Conservation (phyloP, 2,797 vertebrate species). For the Clarias pachynema region DNA sequence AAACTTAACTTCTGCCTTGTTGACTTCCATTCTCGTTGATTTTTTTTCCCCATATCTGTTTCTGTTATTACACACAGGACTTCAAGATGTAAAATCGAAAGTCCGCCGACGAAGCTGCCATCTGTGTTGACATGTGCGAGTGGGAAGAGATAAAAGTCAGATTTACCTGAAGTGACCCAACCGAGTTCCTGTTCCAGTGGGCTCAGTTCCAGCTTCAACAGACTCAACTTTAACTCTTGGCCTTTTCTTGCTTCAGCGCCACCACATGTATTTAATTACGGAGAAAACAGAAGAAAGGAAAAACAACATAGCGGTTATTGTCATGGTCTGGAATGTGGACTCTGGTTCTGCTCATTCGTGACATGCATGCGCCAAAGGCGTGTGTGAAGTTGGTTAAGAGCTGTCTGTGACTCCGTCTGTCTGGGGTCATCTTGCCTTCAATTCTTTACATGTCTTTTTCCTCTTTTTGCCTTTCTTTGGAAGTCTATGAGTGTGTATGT, state of each 20-base stretch:
- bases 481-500: not conserved
- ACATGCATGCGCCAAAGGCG: conserved; percentile 40
- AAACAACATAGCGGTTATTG: conserved; percentile 44
- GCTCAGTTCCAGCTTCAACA: conserved; percentile 30
- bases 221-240: conserved; percentile 29
- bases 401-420: conserved; percentile 51
- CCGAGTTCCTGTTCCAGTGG: conserved; percentile 43
- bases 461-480: conserved; percentile 15
- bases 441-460: conserved; percentile 37
- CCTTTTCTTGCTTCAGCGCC: conserved; percentile 27
- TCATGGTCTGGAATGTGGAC: conserved; percentile 48
- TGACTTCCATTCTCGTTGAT: not conserved
- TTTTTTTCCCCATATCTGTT: not conserved
- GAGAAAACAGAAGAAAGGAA: conserved; percentile 26
- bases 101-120: not conserved
- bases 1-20: not conserved
- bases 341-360: conserved; percentile 45
- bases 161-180: conserved; percentile 37
- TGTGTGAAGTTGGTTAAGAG: conserved; percentile 49
- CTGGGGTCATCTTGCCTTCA: conserved; percentile 49
- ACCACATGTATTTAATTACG: conserved; percentile 54
- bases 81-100: conserved; percentile 2
- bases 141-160: conserved; percentile 9
- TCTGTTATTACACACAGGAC: not conserved
- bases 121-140: not conserved